A percentile compares a stretch with the other conserved stretches of the same genome.
phyloP scores from a whole-genome alignment of 2,888 invertebrate species.

The Pilophorus perplexus region DNA sequence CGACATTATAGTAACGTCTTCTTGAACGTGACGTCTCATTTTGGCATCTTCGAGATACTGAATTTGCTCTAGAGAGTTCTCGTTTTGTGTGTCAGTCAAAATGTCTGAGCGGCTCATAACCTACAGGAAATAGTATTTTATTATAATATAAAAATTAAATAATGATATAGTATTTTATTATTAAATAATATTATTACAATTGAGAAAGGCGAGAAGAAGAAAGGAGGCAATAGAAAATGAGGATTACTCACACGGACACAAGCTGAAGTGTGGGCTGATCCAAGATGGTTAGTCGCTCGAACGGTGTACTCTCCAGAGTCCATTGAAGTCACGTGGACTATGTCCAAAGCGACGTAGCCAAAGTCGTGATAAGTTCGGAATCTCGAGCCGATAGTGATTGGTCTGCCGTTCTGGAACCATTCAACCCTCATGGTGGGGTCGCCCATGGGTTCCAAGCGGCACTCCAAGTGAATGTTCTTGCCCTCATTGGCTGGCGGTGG shows the following conservation, averaged over 20 bases:
- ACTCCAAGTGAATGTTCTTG: conserved; percentile 86
- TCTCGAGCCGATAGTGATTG: conserved; percentile 81
- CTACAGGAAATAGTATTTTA: conserved; percentile 45
- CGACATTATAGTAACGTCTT: conserved; percentile 79
- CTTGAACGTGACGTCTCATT: conserved; percentile 67
- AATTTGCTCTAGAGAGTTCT: conserved; percentile 87
- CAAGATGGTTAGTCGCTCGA: conserved; percentile 88
- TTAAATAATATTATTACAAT: no score
- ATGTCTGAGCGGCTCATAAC: conserved; percentile 76
- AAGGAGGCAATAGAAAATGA: no score
- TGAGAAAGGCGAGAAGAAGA: no score
- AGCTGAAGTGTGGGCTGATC: conserved; percentile 87
- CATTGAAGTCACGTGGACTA: conserved; percentile 86
- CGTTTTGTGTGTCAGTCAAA: conserved; percentile 86
- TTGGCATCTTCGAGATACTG: conserved; percentile 82
- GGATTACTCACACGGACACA: conserved; percentile 70
- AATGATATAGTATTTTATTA: no score
- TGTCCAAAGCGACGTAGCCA: conserved; percentile 94
- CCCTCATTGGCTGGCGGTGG: conserved; percentile 83
- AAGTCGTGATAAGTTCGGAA: conserved; percentile 96
- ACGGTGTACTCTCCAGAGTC: conserved; percentile 96
- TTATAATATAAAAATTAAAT: no score
- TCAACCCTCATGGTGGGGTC: conserved; percentile 94
- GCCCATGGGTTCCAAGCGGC: conserved; percentile 89
- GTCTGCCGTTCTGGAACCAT: conserved; percentile 92